Evolutionary conservation across 92 coral and sea anemone species (phyloP), one percentile per base, ranked within the genome.

Genomic region (Parazoanthus swiftii): DNA sequence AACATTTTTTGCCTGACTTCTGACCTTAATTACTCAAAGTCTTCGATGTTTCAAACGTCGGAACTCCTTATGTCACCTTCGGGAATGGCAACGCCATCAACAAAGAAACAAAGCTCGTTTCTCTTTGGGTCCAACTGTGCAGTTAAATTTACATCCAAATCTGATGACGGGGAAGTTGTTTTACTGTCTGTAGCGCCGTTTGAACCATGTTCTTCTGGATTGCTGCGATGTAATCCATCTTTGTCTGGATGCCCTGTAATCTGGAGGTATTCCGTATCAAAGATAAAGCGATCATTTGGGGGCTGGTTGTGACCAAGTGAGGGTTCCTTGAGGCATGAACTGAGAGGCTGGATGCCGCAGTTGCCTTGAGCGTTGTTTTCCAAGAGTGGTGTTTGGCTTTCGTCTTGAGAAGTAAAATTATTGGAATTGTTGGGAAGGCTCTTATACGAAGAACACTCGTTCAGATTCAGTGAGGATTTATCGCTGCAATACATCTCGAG

Each of bases 21-120:
- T 54, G 59, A 54, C 18, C 20, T 54, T 0, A 72, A 82, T 46
- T 38, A 54, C 18, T 13, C 43, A 71, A 11, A 36, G 20, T 73
- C 15, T 56, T 59, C 66, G 88, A 65, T 48, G 37, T 66, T 79
- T 88, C 85, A 95, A 35, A 95, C 98, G 67, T 91, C 88, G 10
- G 98, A 88, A 6, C 94, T 93, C 84, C 88, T 89, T 15, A 95
- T 90, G 75, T 95, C 93, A 48, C 75, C 82, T 23, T 95, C 98
- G 15, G 96, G 86, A 74, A 95, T 88, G 48, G 87, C 89, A 50
- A 90, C 89, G 18, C 98, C 98, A 86, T 93, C 94, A 26, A 95
- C 94, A 25, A 91, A 89, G 54, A 95, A 92, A 85, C 88, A 93
- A 48, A 86, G 90, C 70, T 86, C 89, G 81, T 95, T 92, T 29